phyloP scores from a whole-genome alignment of 2,888 invertebrate genomes.

The Crossocerus cetratus region DNA sequence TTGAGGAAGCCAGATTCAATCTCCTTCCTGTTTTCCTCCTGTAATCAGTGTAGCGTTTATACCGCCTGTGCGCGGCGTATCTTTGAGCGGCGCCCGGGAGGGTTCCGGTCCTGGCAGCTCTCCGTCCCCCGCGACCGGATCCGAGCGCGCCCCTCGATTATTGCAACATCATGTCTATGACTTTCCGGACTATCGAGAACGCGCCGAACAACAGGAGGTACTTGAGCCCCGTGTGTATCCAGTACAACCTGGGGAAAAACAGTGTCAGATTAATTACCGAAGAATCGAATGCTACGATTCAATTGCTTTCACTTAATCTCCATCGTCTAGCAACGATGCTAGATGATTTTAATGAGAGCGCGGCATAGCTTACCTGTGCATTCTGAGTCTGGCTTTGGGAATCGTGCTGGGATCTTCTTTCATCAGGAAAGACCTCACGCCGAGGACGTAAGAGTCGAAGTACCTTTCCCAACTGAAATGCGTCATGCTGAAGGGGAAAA shows the following conservation, averaged over 20 bases:
- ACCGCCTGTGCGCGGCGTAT: too few species aligned
- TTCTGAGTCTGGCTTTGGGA: neutral
- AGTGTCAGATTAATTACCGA: neutral
- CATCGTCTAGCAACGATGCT: too few species aligned
- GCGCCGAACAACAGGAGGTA: neutral
- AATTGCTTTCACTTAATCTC: too few species aligned
- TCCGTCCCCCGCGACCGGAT: too few species aligned
- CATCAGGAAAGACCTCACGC: constrained; percentile 77
- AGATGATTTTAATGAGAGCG: too few species aligned
- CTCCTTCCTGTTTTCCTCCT: too few species aligned
- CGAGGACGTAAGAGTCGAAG: constrained; percentile 77
- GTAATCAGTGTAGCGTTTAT: too few species aligned
- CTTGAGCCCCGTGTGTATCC: neutral
- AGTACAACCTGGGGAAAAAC: neutral
- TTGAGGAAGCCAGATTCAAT: too few species aligned
- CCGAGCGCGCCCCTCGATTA: neutral
- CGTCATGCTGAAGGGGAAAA: constrained; percentile 77
- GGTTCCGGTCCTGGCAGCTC: too few species aligned
- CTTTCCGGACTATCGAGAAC: neutral
- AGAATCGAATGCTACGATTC: too few species aligned
- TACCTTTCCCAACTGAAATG: constrained; percentile 78
- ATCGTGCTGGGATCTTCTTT: constrained; percentile 75
- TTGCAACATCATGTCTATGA: neutral
- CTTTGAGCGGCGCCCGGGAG: too few species aligned
- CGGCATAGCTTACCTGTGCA: constrained; percentile 7